Conservation (phyloP, 1,140 invertebrate genomes). For the Patella vulgata region DNA sequence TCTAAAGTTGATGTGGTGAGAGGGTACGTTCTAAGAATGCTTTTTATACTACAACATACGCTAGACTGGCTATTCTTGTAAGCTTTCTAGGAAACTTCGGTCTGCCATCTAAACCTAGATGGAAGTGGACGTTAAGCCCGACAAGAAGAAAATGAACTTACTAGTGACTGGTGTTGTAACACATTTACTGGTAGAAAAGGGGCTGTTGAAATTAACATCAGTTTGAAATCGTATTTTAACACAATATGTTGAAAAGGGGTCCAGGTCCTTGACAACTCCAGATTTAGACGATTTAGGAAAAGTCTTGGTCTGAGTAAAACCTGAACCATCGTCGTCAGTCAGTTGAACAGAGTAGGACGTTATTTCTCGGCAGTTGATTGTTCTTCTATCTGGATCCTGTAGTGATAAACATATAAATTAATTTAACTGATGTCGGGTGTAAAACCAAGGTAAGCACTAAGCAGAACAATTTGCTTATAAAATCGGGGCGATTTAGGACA, state of each 20-base stretch:
- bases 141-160: no score
- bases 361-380: slow-evolving; percentile 1
- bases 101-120: no score
- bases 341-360: slow-evolving; percentile 15
- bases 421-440: no score
- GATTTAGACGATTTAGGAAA: slow-evolving; percentile 21
- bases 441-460: no score
- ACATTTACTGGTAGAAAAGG: slow-evolving; percentile 39
- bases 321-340: slow-evolving; percentile 1
- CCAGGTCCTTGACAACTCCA: slow-evolving; percentile 37
- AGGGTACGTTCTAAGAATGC: no score
- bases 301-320: slow-evolving; percentile 23
- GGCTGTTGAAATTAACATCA: slow-evolving; percentile 34
- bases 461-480: no score
- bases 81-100: no score
- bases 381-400: background rate
- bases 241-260: slow-evolving; percentile 47
- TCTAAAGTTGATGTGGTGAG: no score
- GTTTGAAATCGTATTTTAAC: slow-evolving; percentile 41
- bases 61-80: no score
- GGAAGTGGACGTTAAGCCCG: no score
- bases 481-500: no score
- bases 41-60: no score
- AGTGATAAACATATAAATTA: background rate
- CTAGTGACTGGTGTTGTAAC: slow-evolving; percentile 44